A percentile compares a stretch with the other conserved stretches of the same genome.
phyloP scores from a whole-genome alignment of 2,797 vertebrate species.

The Margarornis squamiger region DNA sequence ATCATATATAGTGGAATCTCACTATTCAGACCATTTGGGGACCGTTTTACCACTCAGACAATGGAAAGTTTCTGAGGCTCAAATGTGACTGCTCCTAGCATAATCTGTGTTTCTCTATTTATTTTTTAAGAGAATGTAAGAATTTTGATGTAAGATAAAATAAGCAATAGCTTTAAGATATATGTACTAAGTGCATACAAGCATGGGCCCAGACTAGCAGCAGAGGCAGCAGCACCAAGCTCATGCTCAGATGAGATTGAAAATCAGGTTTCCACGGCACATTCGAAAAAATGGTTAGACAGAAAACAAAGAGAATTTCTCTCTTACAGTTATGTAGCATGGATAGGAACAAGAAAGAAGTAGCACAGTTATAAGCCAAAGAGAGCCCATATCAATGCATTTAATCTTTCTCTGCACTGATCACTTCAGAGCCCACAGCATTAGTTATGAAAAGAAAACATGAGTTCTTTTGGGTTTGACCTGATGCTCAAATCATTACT shows the following conservation, averaged over 20 bases:
- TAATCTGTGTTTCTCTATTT: background rate
- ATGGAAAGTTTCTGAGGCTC: background rate
- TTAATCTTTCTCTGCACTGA: background rate
- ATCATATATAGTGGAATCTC: background rate
- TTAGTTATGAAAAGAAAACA: background rate
- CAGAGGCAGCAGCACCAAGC: background rate
- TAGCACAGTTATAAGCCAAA: background rate
- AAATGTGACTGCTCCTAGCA: background rate
- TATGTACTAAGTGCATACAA: background rate
- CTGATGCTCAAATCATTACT: background rate
- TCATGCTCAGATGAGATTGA: background rate
- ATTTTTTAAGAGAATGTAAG: background rate
- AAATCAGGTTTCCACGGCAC: accelerated
- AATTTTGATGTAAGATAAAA: background rate
- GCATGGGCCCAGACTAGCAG: background rate
- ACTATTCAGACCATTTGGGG: background rate
- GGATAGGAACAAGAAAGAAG: background rate
- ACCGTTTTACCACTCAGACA: background rate
- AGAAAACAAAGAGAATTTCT: background rate
- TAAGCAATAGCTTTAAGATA: background rate
- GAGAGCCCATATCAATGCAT: background rate
- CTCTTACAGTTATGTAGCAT: background rate
- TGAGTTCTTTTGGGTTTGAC: background rate
- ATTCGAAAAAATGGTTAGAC: background rate
- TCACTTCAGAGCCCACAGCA: background rate